Base-by-base conservation (phyloP, 2,888 invertebrate genomes). In the Diloba caeruleocephala region DNA sequence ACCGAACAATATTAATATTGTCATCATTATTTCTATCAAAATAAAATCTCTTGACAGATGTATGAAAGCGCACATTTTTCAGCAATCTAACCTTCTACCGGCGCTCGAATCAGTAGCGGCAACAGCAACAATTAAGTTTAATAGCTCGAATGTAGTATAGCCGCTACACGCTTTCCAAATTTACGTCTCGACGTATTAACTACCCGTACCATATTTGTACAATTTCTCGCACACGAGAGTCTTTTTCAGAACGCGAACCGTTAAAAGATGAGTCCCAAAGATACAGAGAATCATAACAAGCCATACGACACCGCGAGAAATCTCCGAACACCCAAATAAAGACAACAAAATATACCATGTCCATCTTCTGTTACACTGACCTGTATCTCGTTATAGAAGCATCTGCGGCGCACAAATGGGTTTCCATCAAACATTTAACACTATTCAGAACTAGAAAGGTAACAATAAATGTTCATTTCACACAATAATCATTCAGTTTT, bases 261-360 rank as follows among this genome's bases (percentile, higher is more conserved):
- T n/a, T 12, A 14, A 9, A 36, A 56, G 39, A 44, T 46, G 4
- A 58, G 31, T 57, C 52, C 44, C 23, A 48, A 42, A 57, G 39
- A 48, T 32, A 44, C 50, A 49, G 29, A 50, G 41, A 53, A 54
- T 57, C 68, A 67, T 76, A 79, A 76, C 77, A 75, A 72, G 85
- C 82, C 70, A 88, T 76, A 76, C 78, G 88, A 88, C 81, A 88
- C 85, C 83, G 68, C 84, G 76, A 86, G 69, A 66, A 63, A 53
- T 69, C 74, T 78, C 84, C 83, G 79, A 84, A 85, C 78, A 74
- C 75, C 92, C 88, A 90, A 92, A 90, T 92, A 89, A 86, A 92
- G 90, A 78, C 85, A 88, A 85, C 80, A 79, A 84, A 83, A 82
- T 84, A 85, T 73, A 75, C 76, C 65, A 81, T 76, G 72, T 81